These are phyloP conservation scores for Lucifuga dentata DNA, from an alignment of 2,113 vertebrate genomes.

Conservation along the genomic window DNA sequence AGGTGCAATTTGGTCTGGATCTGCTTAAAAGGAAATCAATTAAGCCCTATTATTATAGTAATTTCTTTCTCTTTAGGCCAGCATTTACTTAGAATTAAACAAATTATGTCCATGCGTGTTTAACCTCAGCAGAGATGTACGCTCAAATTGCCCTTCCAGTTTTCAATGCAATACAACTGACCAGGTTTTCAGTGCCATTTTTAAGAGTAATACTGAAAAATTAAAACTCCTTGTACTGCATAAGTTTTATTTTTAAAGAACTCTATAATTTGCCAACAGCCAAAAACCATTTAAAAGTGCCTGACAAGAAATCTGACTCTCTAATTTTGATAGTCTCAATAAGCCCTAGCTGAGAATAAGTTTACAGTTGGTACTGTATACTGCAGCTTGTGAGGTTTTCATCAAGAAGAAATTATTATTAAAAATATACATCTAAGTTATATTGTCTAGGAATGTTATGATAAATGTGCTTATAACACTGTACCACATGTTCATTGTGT, in stretches of 20 bases:
- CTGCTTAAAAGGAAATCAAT: too few species aligned
- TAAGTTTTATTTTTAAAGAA: conserved; percentile 1
- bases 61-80: too few species aligned
- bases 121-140: too few species aligned
- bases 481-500: conserved; percentile 49
- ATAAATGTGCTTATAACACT: conserved; percentile 51
- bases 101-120: too few species aligned
- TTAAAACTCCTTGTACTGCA: conserved; percentile 1
- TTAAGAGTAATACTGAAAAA: conserved; percentile 37
- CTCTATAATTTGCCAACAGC: not conserved
- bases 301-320: conserved; percentile 15
- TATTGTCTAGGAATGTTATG: conserved; percentile 51
- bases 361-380: conserved; percentile 20
- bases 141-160: too few species aligned
- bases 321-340: conserved; percentile 5
- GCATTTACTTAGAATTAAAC: too few species aligned
- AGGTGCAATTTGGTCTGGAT: too few species aligned
- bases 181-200: conserved; percentile 49
- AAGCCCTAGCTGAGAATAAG: conserved; percentile 1
- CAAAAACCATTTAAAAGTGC: not conserved
- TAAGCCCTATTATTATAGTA: too few species aligned
- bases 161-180: conserved; percentile 13
- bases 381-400: conserved; percentile 59
- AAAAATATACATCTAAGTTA: conserved; percentile 65
- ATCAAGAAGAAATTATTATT: conserved; percentile 50